Percentiles rank a stretch among this genome's conserved stretches.
phyloP scores from a whole-genome alignment of 53 echinoderm and acorn worm genomes.

The Paracentrotus lividus region DNA sequence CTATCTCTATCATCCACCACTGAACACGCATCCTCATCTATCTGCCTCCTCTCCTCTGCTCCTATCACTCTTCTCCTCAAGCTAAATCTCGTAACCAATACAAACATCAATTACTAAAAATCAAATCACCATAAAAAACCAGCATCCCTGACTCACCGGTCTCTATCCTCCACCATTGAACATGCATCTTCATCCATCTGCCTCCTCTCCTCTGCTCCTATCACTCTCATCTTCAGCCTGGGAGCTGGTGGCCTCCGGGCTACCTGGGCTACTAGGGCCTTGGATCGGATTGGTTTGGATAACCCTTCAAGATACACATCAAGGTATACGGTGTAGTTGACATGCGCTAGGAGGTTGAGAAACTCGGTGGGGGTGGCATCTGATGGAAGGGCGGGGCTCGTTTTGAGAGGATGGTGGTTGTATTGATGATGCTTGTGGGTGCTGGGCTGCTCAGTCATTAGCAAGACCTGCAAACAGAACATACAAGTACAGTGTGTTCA shows the following conservation, averaged over 20 bases:
- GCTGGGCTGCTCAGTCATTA: conserved; percentile 74
- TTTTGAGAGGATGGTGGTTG: conserved; percentile 70
- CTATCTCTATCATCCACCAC: conserved; percentile 86
- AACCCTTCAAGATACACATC: conserved; percentile 81
- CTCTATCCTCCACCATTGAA: conserved; percentile 79
- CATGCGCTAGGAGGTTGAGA: conserved; percentile 77
- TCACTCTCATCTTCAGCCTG: conserved; percentile 72
- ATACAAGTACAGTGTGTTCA: neutral
- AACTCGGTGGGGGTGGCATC: conserved; percentile 82
- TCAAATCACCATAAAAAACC: neutral
- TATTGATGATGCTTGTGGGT: conserved; percentile 43
- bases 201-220: conserved; percentile 74
- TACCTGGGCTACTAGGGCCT: conserved; percentile 75
- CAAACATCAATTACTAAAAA: too few relatives aligned
- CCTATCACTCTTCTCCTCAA: conserved; percentile 67
- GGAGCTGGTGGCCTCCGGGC: conserved; percentile 81
- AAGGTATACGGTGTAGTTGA: conserved; percentile 78
- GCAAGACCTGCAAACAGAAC: conserved; percentile 73
- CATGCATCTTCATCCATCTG: conserved; percentile 81
- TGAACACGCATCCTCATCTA: conserved; percentile 83
- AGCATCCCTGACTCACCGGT: conserved; percentile 76
- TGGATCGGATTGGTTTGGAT: conserved; percentile 77
- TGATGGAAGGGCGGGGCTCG: conserved; percentile 72
- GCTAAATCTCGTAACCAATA: neutral
- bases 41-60: conserved; percentile 70